Evolutionary conservation across 2,888 invertebrate species (phyloP).

Genomic region (Poecilus cupreus): DNA sequence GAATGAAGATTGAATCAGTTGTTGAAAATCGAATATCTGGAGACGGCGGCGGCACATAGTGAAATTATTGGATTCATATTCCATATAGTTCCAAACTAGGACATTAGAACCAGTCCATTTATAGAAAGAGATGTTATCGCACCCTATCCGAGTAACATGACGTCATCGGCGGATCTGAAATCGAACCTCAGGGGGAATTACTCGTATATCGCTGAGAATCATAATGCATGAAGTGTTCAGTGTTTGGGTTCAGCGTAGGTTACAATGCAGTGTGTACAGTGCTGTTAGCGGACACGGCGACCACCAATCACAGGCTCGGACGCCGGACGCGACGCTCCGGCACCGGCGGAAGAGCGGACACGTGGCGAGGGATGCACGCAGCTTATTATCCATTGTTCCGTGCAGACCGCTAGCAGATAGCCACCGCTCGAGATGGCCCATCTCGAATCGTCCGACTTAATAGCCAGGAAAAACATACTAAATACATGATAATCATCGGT

Average conservation of each 20-base stretch:
- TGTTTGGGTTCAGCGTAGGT: background rate
- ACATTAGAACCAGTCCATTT: background rate
- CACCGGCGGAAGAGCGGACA: slow-evolving; percentile 25
- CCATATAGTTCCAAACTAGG: background rate
- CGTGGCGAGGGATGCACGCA: slow-evolving; percentile 45
- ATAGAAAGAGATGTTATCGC: background rate
- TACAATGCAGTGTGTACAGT: background rate
- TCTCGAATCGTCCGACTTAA: background rate
- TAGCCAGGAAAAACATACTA: too few species aligned
- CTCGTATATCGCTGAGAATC: background rate
- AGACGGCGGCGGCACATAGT: background rate
- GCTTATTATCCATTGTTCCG: slow-evolving; percentile 52
- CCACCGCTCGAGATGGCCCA: background rate
- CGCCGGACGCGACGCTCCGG: background rate
- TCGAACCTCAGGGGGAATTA: background rate
- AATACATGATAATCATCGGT: too few species aligned
- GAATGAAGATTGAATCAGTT: background rate
- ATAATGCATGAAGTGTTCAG: background rate
- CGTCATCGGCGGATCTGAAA: background rate
- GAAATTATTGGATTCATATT: background rate
- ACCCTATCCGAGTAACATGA: background rate
- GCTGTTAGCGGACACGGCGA: slow-evolving; percentile 41
- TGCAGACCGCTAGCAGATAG: background rate
- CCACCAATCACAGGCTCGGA: slow-evolving; percentile 44
- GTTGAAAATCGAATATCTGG: background rate